phyloP scores from a whole-genome alignment of 2,888 invertebrate genomes.

The Monochamus alternatus region DNA sequence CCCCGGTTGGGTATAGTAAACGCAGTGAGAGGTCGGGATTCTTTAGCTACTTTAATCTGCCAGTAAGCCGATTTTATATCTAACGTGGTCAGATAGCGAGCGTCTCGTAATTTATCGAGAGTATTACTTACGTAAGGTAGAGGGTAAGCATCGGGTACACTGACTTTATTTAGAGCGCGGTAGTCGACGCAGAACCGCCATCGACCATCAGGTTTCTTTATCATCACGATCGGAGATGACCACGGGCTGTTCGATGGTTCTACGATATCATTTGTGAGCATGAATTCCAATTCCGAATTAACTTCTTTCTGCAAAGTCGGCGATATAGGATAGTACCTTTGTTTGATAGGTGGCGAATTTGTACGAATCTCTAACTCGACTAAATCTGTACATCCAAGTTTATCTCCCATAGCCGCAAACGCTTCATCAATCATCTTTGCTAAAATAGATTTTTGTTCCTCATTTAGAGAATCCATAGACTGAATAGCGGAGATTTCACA shows the following conservation, averaged over 20 bases:
- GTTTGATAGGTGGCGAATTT: conserved; percentile 45
- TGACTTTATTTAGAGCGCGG: conserved; percentile 52
- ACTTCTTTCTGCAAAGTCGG: conserved; percentile 41
- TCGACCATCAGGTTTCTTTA: conserved; percentile 60
- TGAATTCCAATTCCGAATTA: conserved; percentile 50
- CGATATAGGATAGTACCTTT: conserved; percentile 46
- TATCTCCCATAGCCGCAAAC: conserved; percentile 22
- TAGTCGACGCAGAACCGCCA: conserved; percentile 56
- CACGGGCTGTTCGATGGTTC: conserved; percentile 59
- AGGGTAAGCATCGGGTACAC: conserved; percentile 42
- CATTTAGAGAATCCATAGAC: conserved; percentile 11
- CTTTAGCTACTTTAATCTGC: conserved; percentile 39
- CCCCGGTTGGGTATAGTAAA: conserved; percentile 58
- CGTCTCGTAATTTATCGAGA: conserved; percentile 41
- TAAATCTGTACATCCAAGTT: conserved; percentile 40
- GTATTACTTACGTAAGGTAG: conserved; percentile 34
- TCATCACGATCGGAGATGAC: conserved; percentile 58
- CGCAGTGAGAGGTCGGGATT: conserved; percentile 52
- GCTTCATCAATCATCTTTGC: conserved; percentile 39
- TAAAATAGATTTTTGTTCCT: conserved; percentile 10
- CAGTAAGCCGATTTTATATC: conserved; percentile 45
- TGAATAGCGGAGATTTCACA: conserved; percentile 13
- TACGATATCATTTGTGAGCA: conserved; percentile 55
- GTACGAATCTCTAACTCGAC: conserved; percentile 43
- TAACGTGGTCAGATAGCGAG: conserved; percentile 41